phyloP scores from a whole-genome alignment of 1,140 invertebrate genomes.

The Steinernema feltiae region DNA sequence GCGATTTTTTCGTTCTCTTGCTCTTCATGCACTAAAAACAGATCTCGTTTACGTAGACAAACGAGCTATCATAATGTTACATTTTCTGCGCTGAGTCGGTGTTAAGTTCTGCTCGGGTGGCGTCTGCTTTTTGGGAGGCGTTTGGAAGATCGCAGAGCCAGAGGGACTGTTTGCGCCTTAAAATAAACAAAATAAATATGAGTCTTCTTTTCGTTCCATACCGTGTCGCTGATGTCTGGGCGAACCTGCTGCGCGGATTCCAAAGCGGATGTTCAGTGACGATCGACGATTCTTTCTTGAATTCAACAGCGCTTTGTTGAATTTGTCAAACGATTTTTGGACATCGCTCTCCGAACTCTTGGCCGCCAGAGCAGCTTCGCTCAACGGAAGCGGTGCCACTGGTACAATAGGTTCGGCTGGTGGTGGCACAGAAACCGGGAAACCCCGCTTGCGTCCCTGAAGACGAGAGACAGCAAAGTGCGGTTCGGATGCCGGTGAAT shows the following conservation, averaged over 20 bases:
- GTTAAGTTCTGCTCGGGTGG: background rate
- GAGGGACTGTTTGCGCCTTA: background rate
- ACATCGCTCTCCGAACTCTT: background rate
- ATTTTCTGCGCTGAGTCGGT: background rate
- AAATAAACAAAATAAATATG: too few species aligned
- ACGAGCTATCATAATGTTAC: background rate
- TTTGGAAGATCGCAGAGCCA: background rate
- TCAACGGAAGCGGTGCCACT: too few species aligned
- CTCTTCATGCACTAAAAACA: conserved; percentile 3
- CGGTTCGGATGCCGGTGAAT: too few species aligned
- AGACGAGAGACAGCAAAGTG: too few species aligned
- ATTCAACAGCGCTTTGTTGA: background rate
- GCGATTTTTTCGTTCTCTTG: background rate
- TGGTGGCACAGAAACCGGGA: too few species aligned
- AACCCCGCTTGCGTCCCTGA: too few species aligned
- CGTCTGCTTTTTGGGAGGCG: background rate
- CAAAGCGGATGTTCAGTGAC: background rate
- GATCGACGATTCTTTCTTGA: background rate
- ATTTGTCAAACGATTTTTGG: background rate
- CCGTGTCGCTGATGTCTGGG: background rate
- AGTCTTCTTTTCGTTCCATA: too few species aligned
- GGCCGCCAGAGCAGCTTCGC: background rate
- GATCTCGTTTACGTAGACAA: background rate
- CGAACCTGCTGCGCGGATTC: background rate
- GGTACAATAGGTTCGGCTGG: too few species aligned